A percentile compares a stretch with the other conserved stretches of the same genome.
Evolutionary conservation across 1,140 invertebrate species (phyloP).

Genomic region (Cyphomyrmex costatus): DNA sequence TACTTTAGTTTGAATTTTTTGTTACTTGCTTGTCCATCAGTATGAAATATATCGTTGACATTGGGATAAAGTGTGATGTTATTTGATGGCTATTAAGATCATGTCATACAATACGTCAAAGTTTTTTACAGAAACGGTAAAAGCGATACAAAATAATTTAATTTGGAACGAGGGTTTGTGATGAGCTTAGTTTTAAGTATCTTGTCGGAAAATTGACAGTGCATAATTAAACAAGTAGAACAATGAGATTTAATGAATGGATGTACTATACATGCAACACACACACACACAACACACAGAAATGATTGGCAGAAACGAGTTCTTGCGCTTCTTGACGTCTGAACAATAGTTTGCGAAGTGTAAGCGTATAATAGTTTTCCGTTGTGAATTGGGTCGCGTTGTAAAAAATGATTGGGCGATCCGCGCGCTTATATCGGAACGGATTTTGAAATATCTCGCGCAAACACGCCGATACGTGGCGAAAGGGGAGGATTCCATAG

Average conservation of each 20-base stretch:
- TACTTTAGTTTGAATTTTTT: not conserved
- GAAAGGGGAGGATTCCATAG: conserved; percentile 44
- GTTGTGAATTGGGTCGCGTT: conserved; percentile 23
- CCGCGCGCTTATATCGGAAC: conserved; percentile 31
- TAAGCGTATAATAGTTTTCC: conserved; percentile 37
- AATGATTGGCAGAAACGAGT: conserved; percentile 22
- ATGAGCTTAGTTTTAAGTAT: not conserved
- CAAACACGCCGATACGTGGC: conserved; percentile 21
- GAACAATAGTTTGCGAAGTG: not conserved
- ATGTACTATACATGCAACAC: not conserved
- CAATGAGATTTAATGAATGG: conserved; percentile 26
- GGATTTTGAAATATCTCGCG: conserved; percentile 56
- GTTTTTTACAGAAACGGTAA: conserved; percentile 24
- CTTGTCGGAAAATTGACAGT: conserved; percentile 15
- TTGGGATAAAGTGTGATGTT: conserved; percentile 1
- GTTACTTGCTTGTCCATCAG: too few relatives aligned
- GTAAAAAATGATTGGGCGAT: conserved; percentile 52
- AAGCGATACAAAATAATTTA: conserved; percentile 30
- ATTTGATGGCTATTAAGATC: not conserved
- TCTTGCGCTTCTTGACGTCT: conserved; percentile 4
- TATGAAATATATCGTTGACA: not conserved
- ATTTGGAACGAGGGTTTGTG: conserved; percentile 11
- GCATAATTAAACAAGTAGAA: conserved; percentile 33
- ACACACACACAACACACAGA: too few relatives aligned
- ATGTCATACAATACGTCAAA: conserved; percentile 1